Evolutionary conservation across 2,797 vertebrate genomes (phyloP).

Genomic region (Cyclura pinguis): DNA sequence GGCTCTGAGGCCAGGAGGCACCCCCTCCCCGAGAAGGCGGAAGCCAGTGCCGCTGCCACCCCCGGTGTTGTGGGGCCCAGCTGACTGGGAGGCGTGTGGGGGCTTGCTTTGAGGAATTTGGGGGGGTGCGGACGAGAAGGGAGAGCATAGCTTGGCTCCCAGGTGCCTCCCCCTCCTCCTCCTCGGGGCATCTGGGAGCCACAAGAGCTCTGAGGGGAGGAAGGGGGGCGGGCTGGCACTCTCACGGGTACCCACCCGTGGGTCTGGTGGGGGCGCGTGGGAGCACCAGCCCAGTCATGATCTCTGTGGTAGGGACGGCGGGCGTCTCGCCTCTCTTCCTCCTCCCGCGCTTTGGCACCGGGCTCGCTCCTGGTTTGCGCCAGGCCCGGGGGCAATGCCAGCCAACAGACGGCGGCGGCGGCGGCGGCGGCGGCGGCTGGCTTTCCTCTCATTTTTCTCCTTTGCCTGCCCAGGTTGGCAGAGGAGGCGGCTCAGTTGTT

Average conservation of each 20-base stretch:
- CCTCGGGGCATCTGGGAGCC: not conserved
- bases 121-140: not conserved
- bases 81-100: not conserved
- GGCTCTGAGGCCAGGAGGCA: not conserved
- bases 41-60: too few relatives aligned
- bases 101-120: not conserved
- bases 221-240: rapidly evolving
- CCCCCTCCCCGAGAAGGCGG: too few relatives aligned
- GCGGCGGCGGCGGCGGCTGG: not conserved
- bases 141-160: too few relatives aligned
- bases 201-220: not conserved
- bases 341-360: slow-evolving; percentile 25
- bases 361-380: slow-evolving; percentile 5
- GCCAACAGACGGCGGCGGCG: slow-evolving; percentile 42
- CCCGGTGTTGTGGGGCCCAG: too few relatives aligned
- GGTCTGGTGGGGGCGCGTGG: not conserved
- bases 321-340: slow-evolving; percentile 4
- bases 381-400: slow-evolving; percentile 44
- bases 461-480: slow-evolving; percentile 32
- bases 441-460: not conserved
- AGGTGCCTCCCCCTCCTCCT: not conserved
- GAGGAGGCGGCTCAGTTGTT: slow-evolving; percentile 1
- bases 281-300: not conserved
- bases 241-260: rapidly evolving
- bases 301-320: slow-evolving; percentile 5